Base-by-base conservation (phyloP, 2,888 invertebrate genomes). In the Synanthedon tipuliformis region DNA sequence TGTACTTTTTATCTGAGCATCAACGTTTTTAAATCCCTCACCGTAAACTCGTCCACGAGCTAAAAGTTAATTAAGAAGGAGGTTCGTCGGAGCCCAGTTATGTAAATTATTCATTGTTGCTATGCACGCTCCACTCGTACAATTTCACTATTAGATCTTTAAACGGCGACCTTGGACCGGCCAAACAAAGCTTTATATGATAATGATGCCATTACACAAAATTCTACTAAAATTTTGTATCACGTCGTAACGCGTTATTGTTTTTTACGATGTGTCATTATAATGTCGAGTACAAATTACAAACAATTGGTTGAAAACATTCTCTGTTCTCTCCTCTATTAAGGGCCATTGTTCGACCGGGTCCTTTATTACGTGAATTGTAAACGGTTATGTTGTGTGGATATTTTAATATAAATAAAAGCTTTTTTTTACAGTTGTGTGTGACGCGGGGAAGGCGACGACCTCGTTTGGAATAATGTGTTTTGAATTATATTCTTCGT, bases 71-170 rank as follows among this genome's bases (percentile, higher is more conserved):
- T 78, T 76, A 78, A 71, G 67, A 78, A 71, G 67, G 68, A 64
- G 51, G 41, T 23, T 64, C 61, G 23, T 64, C 34, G 59, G 62
- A 64, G 67, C 68, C 69, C 69, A 69, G 70, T 76, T 76, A 79
- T 79, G 78, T 69, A 78, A 80, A 79, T 74, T 61, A 66, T 58
- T 60, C 69, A 72, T 73, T 81, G 82, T 82, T 81, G 76, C 81
- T 69, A 80, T 69, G 80, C 75, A 65, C 66, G 50, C 50, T 53
- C 41, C 64, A 63, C 59, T 63, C 63, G 63, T 68, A 64, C 67
- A 65, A 69, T 71, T 69, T 71, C 67, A 67, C 66, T 68, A 61
- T 18, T 40, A 40, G 16, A 40, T 53, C 49, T 49, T 18, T 49
- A 16, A 49, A 49, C 16, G 16, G 11, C 51, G 59, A 57, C 73